phyloP scores from a whole-genome alignment of 2,888 invertebrate genomes.

The Latrodectus hesperus region DNA sequence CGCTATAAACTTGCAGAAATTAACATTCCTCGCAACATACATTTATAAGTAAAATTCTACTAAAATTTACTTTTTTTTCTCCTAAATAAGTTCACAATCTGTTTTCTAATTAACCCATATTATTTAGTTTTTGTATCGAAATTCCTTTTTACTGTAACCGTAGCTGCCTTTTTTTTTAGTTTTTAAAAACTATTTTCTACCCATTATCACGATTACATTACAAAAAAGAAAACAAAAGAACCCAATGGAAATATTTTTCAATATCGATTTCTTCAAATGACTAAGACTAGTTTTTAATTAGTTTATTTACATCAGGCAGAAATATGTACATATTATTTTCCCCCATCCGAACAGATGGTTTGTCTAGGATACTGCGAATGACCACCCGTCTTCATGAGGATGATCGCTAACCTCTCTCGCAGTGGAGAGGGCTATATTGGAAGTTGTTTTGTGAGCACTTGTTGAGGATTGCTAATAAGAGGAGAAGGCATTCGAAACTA shows the following conservation, averaged over 20 bases:
- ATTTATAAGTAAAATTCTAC: constrained; percentile 58
- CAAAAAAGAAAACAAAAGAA: background rate
- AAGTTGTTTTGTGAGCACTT: constrained; percentile 68
- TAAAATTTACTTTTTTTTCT: constrained; percentile 56
- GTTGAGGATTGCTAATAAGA: constrained; percentile 64
- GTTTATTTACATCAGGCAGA: constrained; percentile 64
- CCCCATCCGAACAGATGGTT: constrained; percentile 65
- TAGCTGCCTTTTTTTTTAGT: constrained; percentile 64
- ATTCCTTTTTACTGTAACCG: constrained; percentile 34
- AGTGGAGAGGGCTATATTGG: constrained; percentile 44
- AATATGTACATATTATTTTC: constrained; percentile 66
- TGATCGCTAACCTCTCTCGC: constrained; percentile 64
- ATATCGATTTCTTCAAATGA: constrained; percentile 42
- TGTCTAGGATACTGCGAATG: constrained; percentile 69
- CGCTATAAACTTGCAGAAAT: constrained; percentile 28
- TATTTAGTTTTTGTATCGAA: constrained; percentile 22
- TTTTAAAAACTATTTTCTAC: constrained; percentile 62
- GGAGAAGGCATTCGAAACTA: constrained; percentile 60
- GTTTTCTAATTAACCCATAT: constrained; percentile 52
- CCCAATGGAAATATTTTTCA: constrained; percentile 37
- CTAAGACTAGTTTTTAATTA: constrained; percentile 59
- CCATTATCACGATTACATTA: constrained; percentile 57
- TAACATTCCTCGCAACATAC: constrained; percentile 30
- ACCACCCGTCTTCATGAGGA: constrained; percentile 53
- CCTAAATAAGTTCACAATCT: constrained; percentile 57